A percentile compares a stretch with the other conserved stretches of the same genome.
Conservation (phyloP, 1,140 invertebrate genomes). For the Aradophagus sp. region DNA sequence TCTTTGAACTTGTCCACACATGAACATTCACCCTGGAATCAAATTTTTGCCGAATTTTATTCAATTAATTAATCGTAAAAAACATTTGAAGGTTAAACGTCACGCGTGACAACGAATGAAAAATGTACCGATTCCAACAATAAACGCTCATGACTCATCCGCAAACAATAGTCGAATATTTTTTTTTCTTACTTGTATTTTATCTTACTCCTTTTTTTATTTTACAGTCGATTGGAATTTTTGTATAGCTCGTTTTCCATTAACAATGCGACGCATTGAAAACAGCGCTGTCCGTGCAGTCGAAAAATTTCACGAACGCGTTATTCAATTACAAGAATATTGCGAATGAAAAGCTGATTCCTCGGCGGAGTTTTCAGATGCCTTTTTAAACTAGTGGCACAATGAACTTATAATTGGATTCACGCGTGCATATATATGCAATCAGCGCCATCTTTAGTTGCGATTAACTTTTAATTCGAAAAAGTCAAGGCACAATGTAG, state of each 20-base stretch:
- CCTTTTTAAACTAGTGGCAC: slow-evolving; percentile 29
- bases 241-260: slow-evolving; percentile 47
- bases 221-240: slow-evolving; percentile 39
- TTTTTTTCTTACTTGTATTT: no score
- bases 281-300: slow-evolving; percentile 22
- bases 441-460: slow-evolving; percentile 40
- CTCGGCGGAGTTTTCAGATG: slow-evolving; percentile 20
- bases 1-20: no score
- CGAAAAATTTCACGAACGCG: slow-evolving; percentile 36
- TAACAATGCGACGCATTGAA: slow-evolving; percentile 41
- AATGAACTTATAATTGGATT: slow-evolving; percentile 51
- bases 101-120: slow-evolving; percentile 36
- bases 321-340: slow-evolving; percentile 49
- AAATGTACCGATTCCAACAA: slow-evolving; percentile 39
- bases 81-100: slow-evolving; percentile 19
- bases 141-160: slow-evolving; percentile 36
- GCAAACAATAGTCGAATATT: slow-evolving; percentile 29
- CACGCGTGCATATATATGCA: slow-evolving; percentile 35
- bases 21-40: no score
- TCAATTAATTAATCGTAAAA: slow-evolving; percentile 28
- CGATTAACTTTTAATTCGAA: slow-evolving; percentile 28
- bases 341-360: slow-evolving; percentile 17
- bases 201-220: no score
- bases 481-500: slow-evolving; percentile 27
- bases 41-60: no score